These are phyloP conservation scores for Scolopax rusticola DNA, from an alignment of 2,797 vertebrate genomes.

Conservation along the genomic window DNA sequence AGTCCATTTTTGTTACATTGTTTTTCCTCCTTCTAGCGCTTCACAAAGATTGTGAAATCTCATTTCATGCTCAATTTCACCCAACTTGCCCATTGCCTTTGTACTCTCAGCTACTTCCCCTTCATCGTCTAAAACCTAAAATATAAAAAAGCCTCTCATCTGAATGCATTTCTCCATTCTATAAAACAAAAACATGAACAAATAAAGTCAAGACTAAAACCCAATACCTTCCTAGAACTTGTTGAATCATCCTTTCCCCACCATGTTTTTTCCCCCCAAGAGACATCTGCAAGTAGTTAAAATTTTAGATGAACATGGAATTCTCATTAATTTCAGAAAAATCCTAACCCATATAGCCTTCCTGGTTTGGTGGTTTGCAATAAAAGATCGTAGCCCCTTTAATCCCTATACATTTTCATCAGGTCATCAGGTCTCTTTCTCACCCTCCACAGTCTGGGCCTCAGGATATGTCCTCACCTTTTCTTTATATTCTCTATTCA, in stretches of 20 bases:
- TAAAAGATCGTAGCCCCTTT: not conserved
- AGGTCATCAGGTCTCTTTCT: not conserved
- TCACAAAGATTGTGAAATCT: conserved; percentile 47
- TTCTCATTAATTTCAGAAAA: not conserved
- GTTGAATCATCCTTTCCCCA: not conserved
- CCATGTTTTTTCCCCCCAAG: not conserved
- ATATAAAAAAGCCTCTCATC: not conserved
- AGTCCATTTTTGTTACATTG: conserved; percentile 25
- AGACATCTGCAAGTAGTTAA: not conserved
- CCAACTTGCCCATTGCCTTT: conserved; percentile 40
- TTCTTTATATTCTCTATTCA: not conserved
- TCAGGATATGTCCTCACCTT: not conserved
- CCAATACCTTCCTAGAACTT: not conserved
- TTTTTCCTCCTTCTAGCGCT: not conserved
- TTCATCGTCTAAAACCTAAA: conserved; percentile 9
- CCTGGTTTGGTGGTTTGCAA: not conserved
- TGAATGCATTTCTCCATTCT: not conserved
- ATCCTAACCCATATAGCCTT: not conserved
- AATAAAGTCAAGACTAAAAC: not conserved
- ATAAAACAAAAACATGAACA: not conserved
- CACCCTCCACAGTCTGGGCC: not conserved
- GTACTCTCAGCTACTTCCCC: not conserved
- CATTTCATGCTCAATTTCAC: conserved; percentile 69
- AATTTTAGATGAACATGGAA: not conserved
- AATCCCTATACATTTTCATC: not conserved